Evolutionary conservation across 2,113 vertebrate species (phyloP), one percentile per base, ranked within the genome.

Genomic region (Varanus salvator): DNA sequence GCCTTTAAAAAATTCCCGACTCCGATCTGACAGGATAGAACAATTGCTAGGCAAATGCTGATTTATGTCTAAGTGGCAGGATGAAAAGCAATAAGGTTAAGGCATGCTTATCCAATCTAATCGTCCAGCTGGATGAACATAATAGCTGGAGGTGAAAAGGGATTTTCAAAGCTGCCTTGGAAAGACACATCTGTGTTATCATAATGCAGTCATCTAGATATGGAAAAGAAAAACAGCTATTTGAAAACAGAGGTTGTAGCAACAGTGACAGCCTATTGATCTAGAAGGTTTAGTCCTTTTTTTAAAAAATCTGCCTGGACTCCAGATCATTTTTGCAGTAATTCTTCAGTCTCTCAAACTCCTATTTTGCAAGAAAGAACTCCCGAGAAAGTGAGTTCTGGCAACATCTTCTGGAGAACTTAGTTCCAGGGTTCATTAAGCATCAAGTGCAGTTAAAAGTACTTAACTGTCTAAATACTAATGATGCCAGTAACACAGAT

Each of bases 41-140:
- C 34, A 91, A 91, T 87, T 23, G n/a, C 71, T 93, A 89, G 50
- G 27, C 90, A 92, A 15, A 82, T 76, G 21, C 66, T 88, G 27
- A 66, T 84, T 86, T 93, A 78, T 57, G 7, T 54, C 23, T 60
- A n/a, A 15, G 68, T 77, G 85, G 64, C 38, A 84, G 52, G 3
- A 52, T 80, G 19, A 75, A 48, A 86, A 8, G 34, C 89, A 54
- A 21, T 29, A 90, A 69, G 82, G 80, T 80, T 38, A 77, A 14
- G 66, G 69, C 66, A 0, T 68, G 50, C 52, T 50, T 60, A 80
- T 48, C 87, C 64, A 60, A 21, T 80, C 21, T 91, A 44, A 71
- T 57, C 8, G 19, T 84, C 7, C 0, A 81, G 68, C 86, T 93
- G 68, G 15, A 48, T 85, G 57, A 89, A 76, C 85, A 84, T 1